Percentiles rank a stretch among this genome's conserved stretches.
These are phyloP conservation scores for Neoseiulus cucumeris DNA, from an alignment of 1,140 invertebrate species.

Conservation along the genomic window DNA sequence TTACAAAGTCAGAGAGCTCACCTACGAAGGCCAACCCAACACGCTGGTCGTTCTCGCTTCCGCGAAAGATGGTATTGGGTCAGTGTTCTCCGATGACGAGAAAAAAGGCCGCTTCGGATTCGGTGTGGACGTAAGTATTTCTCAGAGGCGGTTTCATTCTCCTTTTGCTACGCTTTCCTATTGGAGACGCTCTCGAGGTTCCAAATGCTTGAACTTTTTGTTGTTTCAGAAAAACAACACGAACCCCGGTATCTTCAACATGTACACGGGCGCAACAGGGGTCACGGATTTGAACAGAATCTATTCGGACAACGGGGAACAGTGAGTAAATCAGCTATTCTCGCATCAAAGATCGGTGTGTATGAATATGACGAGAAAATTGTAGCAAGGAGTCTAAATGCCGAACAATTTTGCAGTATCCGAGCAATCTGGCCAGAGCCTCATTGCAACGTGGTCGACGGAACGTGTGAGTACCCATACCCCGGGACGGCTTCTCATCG, in stretches of 20 bases:
- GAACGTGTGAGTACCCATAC: background rate
- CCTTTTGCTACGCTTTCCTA: background rate
- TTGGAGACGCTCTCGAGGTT: background rate
- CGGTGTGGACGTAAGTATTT: constrained; percentile 4
- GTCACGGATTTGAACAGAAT: background rate
- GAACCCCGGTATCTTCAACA: background rate
- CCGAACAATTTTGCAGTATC: background rate
- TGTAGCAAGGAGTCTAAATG: background rate
- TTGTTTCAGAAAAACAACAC: background rate
- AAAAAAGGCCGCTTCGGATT: background rate
- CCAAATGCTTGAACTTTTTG: background rate
- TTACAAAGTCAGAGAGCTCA: background rate
- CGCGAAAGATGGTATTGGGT: background rate
- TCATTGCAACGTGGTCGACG: background rate
- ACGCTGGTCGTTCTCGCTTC: background rate
- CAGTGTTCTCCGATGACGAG: background rate
- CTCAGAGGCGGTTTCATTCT: background rate
- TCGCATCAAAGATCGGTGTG: too few relatives aligned
- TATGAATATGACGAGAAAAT: too few relatives aligned
- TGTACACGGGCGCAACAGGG: background rate
- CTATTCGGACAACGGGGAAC: background rate
- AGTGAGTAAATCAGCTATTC: background rate
- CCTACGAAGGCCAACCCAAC: background rate
- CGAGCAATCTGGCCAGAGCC: background rate
- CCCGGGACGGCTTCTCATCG: too few relatives aligned